phyloP scores from a whole-genome alignment of 92 coral and sea anemone species.

The Pocillopora meandrina region DNA sequence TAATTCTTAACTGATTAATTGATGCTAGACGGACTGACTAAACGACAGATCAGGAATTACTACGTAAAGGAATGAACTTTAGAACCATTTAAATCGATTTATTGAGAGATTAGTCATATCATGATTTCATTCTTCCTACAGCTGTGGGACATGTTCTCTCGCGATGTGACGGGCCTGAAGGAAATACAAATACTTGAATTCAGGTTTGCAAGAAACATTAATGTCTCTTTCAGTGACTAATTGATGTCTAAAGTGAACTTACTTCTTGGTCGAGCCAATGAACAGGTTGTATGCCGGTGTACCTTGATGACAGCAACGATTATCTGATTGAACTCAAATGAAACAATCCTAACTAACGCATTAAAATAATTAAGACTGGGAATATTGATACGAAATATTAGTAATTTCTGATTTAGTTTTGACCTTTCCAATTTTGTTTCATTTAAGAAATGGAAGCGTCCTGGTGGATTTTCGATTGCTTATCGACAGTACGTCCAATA shows the following conservation, averaged over 20 bases:
- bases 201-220: slow-evolving; percentile 11
- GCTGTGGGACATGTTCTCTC: slow-evolving; percentile 24
- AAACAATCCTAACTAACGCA: no score
- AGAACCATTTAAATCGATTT: neutral
- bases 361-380: neutral
- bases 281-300: no score
- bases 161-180: neutral
- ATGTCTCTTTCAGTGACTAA: no score
- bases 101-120: neutral
- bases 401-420: neutral
- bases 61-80: no score
- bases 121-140: neutral
- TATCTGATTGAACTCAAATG: no score
- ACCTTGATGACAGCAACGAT: no score
- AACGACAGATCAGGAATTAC: no score
- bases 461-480: slow-evolving; percentile 49
- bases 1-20: neutral
- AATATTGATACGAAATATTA: neutral
- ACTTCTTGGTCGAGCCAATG: no score
- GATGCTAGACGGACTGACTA: neutral
- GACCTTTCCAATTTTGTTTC: neutral
- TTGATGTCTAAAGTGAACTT: neutral
- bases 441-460: slow-evolving; percentile 73
- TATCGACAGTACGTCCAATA: slow-evolving; percentile 55
- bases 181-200: slow-evolving; percentile 18